Evolutionary conservation across 2,797 vertebrate species (phyloP), one percentile per base, ranked within the genome.

Genomic region (Peromyscus aztecus): DNA sequence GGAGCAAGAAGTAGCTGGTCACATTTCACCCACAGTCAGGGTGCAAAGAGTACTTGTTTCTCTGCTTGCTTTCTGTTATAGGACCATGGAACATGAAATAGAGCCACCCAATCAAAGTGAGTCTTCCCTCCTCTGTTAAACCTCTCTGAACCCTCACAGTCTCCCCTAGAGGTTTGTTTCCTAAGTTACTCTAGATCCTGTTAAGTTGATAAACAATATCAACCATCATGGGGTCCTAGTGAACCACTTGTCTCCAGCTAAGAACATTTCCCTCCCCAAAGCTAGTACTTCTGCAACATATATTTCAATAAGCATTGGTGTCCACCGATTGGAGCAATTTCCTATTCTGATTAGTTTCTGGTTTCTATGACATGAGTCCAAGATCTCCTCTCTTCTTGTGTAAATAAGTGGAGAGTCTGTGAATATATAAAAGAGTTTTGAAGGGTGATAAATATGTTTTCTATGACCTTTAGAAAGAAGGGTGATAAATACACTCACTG

Each of bases 281-380:
- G 37, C 31, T 49, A 94, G 61, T 2, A 57, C 69, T 75, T 81
- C 34, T 83, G 29, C 76, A 83, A 23, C 23, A 97, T 67, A 88
- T 49, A 90, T 21, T 57, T 29, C 71, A 55, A 14, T 67, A 78
- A 90, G 23, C 16, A n/a, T 69, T 77, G 86, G 19, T 40, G 37
- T 94, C n/a, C 75, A 90, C 67, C 63, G 17, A 67, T 75, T 80
- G 61, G 6, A 29, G 80, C 14, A 46, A 19, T 43, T 69, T 77
- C 52, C 59, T 85, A 23, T 17, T 71, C 34, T 83, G 49, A 34
- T 57, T 87, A n/a, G 77, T 49, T 91, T 91, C 73, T 85, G 73
- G 84, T 89, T 96, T 86, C 88, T 76, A 77, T 65, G 94, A 65
- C 1, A 10, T 93, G n/a, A 71, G 14, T 43, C 4, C 78, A 89